Evolutionary conservation across 2,113 vertebrate species (phyloP).

Genomic region (Leptosomus discolor): DNA sequence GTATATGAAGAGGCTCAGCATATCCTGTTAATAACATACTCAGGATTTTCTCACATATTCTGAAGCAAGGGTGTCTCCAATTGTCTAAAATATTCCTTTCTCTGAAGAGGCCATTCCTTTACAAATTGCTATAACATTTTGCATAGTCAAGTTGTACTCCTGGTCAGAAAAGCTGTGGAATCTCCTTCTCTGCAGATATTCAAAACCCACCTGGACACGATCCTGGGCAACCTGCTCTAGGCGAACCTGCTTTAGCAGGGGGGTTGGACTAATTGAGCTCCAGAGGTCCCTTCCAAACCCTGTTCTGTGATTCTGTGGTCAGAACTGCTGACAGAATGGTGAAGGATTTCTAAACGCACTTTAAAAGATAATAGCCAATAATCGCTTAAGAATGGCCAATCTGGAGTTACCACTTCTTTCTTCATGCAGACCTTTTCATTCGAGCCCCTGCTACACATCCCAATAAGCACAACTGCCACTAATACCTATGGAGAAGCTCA

Average conservation of each 20-base stretch:
- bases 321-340: not conserved
- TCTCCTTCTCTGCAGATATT: too few relatives aligned
- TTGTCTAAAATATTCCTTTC: not conserved
- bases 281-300: too few relatives aligned
- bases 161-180: too few relatives aligned
- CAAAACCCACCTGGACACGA: too few relatives aligned
- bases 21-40: not conserved
- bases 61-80: not conserved
- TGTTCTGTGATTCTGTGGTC: not conserved
- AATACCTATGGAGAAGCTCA: not conserved
- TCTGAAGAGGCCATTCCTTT: not conserved
- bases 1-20: not conserved
- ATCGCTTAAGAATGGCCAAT: not conserved
- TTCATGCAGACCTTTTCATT: not conserved
- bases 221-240: too few relatives aligned
- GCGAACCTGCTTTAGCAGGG: too few relatives aligned
- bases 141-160: not conserved
- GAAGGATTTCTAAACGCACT: not conserved
- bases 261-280: too few relatives aligned
- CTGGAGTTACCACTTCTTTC: not conserved
- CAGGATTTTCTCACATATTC: not conserved
- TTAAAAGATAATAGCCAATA: not conserved
- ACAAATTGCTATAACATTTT: fast-evolving
- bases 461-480: not conserved
- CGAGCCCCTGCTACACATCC: not conserved